A percentile compares a stretch with the other conserved stretches of the same genome.
These are phyloP conservation scores for Perizoma flavofasciatum DNA, from an alignment of 2,888 invertebrate genomes.

Conservation along the genomic window DNA sequence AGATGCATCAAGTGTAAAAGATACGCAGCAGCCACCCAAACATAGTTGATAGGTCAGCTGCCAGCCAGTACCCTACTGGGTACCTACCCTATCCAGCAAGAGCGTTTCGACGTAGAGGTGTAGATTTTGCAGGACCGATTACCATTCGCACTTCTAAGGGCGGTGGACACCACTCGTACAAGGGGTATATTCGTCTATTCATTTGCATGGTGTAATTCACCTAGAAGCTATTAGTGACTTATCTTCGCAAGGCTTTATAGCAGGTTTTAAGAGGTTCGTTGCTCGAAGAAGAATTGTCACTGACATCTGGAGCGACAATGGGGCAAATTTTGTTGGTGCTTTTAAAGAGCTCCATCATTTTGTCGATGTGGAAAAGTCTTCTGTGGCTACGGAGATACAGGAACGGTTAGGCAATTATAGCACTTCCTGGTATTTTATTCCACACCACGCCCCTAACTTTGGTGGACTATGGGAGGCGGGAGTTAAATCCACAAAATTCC, in stretches of 20 bases:
- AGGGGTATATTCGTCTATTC: slow-evolving; percentile 31
- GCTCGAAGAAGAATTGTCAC: slow-evolving; percentile 33
- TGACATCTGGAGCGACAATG: slow-evolving; percentile 42
- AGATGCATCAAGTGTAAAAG: slow-evolving; percentile 32
- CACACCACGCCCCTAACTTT: not conserved
- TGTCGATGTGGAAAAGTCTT: not conserved
- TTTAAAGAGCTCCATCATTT: not conserved
- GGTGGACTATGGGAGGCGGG: not conserved
- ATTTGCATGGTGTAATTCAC: slow-evolving; percentile 41
- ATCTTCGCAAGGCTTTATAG: slow-evolving; percentile 40
- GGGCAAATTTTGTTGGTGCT: slow-evolving; percentile 25
- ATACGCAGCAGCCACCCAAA: slow-evolving; percentile 11
- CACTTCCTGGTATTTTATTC: not conserved
- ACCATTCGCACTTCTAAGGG: slow-evolving; percentile 28
- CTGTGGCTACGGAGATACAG: not conserved
- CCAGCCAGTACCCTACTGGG: too few species aligned
- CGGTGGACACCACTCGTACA: slow-evolving; percentile 27
- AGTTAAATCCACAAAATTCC: too few species aligned
- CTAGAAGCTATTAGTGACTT: slow-evolving; percentile 46
- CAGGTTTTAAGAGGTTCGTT: slow-evolving; percentile 38
- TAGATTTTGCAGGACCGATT: slow-evolving; percentile 38
- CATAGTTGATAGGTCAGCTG: slow-evolving; percentile 34
- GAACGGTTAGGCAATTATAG: not conserved
- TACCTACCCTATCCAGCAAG: slow-evolving; percentile 26
- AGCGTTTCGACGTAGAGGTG: slow-evolving; percentile 33